Percentiles rank a stretch among this genome's conserved stretches.
These are phyloP conservation scores for Drosophila rellima DNA, from an alignment of 2,888 invertebrate genomes.

Conservation along the genomic window DNA sequence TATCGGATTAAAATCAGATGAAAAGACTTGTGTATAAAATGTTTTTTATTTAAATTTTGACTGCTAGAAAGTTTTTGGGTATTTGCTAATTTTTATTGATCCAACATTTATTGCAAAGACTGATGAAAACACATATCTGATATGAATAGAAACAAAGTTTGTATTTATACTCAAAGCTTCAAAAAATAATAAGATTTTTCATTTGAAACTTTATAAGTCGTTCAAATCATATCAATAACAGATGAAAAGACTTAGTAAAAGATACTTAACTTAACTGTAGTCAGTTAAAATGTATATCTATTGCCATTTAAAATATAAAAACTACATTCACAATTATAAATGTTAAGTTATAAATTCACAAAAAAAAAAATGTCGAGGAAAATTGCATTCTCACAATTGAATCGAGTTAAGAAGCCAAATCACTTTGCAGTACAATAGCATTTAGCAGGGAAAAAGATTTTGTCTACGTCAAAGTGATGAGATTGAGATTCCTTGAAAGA, in stretches of 20 bases:
- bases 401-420: conserved; percentile 15
- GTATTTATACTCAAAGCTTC: no score
- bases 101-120: no score
- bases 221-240: neutral
- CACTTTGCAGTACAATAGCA: neutral
- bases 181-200: no score
- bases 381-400: conserved; percentile 3
- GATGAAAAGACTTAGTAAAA: neutral
- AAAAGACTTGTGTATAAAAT: no score
- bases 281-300: neutral
- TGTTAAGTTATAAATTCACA: neutral
- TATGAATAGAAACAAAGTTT: no score
- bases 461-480: conserved; percentile 14
- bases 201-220: no score
- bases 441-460: conserved; percentile 15
- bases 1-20: no score
- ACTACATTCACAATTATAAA: neutral
- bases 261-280: neutral
- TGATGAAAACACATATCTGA: no score
- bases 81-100: no score
- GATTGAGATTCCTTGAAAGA: conserved; percentile 4
- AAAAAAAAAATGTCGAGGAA: neutral
- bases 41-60: no score
- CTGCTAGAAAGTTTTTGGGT: no score
- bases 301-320: neutral